These are phyloP conservation scores for Gnathonemus echidnorhynchus DNA, from an alignment of 2,113 vertebrate species.

Conservation along the genomic window DNA sequence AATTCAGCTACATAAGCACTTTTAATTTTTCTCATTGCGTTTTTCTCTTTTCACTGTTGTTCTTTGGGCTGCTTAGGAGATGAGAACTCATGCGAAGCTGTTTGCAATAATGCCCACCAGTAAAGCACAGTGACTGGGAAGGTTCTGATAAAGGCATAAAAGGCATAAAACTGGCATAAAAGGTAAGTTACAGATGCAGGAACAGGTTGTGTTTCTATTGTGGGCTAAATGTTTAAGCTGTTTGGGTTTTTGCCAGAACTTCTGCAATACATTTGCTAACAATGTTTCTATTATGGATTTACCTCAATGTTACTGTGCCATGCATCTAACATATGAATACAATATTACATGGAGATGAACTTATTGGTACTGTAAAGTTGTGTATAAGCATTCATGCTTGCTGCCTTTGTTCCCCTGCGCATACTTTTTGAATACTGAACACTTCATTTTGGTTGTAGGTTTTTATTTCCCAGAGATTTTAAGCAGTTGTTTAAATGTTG, in stretches of 20 bases:
- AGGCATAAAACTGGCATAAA: conserved; percentile 37
- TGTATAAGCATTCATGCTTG: not conserved
- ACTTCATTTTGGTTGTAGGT: not conserved
- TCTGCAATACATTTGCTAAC: not conserved
- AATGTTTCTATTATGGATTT: not conserved
- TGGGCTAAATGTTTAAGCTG: not conserved
- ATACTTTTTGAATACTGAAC: not conserved
- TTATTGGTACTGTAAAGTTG: not conserved
- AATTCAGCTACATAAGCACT: conserved; percentile 56
- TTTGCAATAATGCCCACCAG: conserved; percentile 40
- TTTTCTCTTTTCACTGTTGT: conserved; percentile 23
- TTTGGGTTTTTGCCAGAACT: not conserved
- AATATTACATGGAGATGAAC: not conserved
- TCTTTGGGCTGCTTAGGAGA: conserved; percentile 46
- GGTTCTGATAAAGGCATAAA: conserved; percentile 36
- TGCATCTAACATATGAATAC: not conserved
- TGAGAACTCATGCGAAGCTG: conserved; percentile 53
- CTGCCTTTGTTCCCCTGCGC: not conserved
- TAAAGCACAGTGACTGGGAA: conserved; percentile 49
- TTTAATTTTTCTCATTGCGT: conserved; percentile 24
- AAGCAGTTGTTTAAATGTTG: not conserved
- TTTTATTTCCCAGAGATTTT: not conserved
- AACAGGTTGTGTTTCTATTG: not conserved
- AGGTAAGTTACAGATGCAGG: conserved; percentile 50
- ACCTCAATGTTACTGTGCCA: not conserved